Base-by-base conservation (phyloP, 2,797 vertebrate species). In the Todus mexicanus region DNA sequence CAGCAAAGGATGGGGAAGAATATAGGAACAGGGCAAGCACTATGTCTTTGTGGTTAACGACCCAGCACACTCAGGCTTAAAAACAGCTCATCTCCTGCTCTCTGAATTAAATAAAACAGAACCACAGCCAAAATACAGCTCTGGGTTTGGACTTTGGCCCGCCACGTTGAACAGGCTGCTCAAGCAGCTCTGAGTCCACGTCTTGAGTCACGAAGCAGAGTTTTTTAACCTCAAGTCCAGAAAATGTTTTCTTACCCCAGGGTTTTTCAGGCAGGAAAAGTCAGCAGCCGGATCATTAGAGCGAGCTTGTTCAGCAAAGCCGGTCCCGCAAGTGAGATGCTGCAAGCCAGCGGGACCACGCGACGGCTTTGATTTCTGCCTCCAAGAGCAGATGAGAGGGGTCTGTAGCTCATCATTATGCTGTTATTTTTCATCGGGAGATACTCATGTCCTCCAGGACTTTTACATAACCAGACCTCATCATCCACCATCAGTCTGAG, bases 331-430 rank as follows among this genome's bases (percentile, higher is more conserved):
- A 22, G 47, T 47, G 84, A 84, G 76, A 60, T 43, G 74, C 71
- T 70, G 22, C 31, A 68, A 91, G 69, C 17, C 38, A 70, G 35
- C 0, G 0, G 29, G 61, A 65, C 19, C 2, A 0, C 0, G 0
- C 1, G 0, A 12, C 1, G 3, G 33, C 59, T 85, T 89, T 77
- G 47, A 68, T 82, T 84, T 72, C 45, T 89, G 43, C 56, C 40
- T 80, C 17, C 53, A 66, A 85, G n/a, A 51, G 71, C 31, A 90
- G 64, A 63, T 14, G 48, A 89, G 78, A 89, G 40, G 10, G 23
- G 31, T 90, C 35, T 3, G 5, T 57, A 51, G 65, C 23, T 87
- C 48, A 22, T 60, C 33, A 1, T 53, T 68, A 14, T 5, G 43
- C 45, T 81, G 23, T 29, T 80, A 7, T 87, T 90, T 85, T 91